Base-by-base conservation (phyloP, 2,797 vertebrate genomes). In the Etheostoma nigrum region DNA sequence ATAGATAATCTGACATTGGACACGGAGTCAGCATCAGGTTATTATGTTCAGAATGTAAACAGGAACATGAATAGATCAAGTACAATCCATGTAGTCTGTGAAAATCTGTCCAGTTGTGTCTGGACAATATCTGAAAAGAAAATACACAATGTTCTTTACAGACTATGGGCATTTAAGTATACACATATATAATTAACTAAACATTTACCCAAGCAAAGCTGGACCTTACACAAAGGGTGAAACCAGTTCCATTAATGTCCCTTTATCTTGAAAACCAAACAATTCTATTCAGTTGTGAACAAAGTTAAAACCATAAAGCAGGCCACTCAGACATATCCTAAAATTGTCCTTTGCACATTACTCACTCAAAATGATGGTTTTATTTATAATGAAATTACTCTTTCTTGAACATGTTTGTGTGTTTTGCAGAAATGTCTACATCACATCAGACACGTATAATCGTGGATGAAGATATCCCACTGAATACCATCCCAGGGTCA, bases 351-450 rank as follows among this genome's bases (percentile, higher is more conserved):
- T 52, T 33, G n/a, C 12, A 60, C 15, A 42, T 62, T 4, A 66
- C 6, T 63, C 19, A 61, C 33, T 52, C 30, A 57, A 36, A 59
- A 27, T 0, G 1, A 5, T 47, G 15, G 5, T 60, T 30, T 70
- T 14, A 45, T 0, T 10, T 33, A 11, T 14, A 16, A 11, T 13
- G 42, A 4, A 18, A 16, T 18, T 13, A 30, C 40, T 7, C 33
- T 13, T 52, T 48, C 10, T 51, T 19, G 36, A 48, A 67, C 30
- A 40, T 40, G 36, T 40, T 42, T 1, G 30, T 51, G 0, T 71
- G 14, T 36, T 69, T 83, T 77, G 11, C 86, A 92, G 92, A 79
- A 10, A 93, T 91, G 89, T 51, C 79, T 36, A 0, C 8, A 16
- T 36, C 62, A 23, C 1, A 15, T n/a, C 12, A n/a, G 19, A 30